Base-by-base conservation (phyloP, 2,113 vertebrate genomes). In the Dermatemys mawii region DNA sequence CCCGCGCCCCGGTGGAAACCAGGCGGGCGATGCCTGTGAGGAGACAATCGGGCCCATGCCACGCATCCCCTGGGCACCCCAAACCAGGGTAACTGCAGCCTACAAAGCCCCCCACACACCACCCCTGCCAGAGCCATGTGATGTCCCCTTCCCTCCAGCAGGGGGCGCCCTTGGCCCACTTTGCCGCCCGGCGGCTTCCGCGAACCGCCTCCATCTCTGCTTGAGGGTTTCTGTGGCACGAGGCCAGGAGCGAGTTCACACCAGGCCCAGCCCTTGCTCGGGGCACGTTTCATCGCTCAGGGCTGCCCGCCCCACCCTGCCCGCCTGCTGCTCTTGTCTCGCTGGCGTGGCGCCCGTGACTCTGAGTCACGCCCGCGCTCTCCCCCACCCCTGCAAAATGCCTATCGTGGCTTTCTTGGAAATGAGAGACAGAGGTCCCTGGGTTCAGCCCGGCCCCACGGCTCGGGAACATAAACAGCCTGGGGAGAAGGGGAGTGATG, bases 101-200 rank as follows among this genome's bases (percentile, higher is more conserved):
- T n/a, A 55, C 54, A 11, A 24, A 26, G 27, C 8, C 19, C 35
- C 35, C 57, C 57, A 35, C 8, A 26, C 32, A 14, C 57, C 57
- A 8, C 32, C 32, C 1, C 29, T 8, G 13, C 35, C 57, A 63
- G 3, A 16, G 29, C 32, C 27, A 11, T 4, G 12, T 1, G 17
- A 21, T n/a, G 57, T 16, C 63, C 35, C 63, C 63, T 22, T 60
- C 38, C 63, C 63, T 70, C 63, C 63, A 70, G 63, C n/a, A 4
- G n/a, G n/a, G 63, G 63, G 63, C 19, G 17, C 8, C 63, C n/a
- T 38, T 22, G n/a, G 63, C 63, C 63, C 35, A 67, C 63, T 38
- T 67, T 67, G 35, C 57, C 14, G 14, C 5, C 57, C 14, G 32
- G 32, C 11, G 6, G 29, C 17, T 38, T 11, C n/a, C 32, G 17